Percentiles rank a stretch among this genome's conserved stretches.
phyloP scores from a whole-genome alignment of 2,113 vertebrate species.

The Lucifuga dentata region DNA sequence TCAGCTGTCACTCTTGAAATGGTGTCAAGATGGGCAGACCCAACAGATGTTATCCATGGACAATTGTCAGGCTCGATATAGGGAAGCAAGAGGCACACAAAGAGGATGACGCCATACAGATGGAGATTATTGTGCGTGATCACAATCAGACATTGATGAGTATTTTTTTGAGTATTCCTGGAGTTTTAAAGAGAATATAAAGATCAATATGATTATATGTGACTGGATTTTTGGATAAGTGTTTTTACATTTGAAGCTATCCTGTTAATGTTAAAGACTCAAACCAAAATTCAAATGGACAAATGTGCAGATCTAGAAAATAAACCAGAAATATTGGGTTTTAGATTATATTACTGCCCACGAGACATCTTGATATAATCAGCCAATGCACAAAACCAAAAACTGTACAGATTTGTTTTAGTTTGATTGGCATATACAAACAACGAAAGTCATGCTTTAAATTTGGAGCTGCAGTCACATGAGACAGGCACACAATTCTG shows the following conservation, averaged over 20 bases:
- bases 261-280: neutral
- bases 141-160: neutral
- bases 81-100: neutral
- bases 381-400: too few relatives aligned
- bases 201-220: neutral
- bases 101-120: neutral
- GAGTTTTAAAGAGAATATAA: too few relatives aligned
- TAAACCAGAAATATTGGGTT: too few relatives aligned
- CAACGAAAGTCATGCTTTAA: too few relatives aligned
- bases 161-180: too few relatives aligned
- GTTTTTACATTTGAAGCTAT: too few relatives aligned
- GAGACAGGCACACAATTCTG: too few relatives aligned
- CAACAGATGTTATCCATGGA: slow-evolving; percentile 40
- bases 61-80: slow-evolving; percentile 12
- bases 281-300: neutral
- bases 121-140: neutral
- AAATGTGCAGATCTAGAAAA: too few relatives aligned
- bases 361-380: too few relatives aligned
- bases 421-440: too few relatives aligned
- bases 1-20: slow-evolving; percentile 75
- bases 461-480: too few relatives aligned
- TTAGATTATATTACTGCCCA: too few relatives aligned
- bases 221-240: neutral
- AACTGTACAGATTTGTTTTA: neutral
- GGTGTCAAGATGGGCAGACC: slow-evolving; percentile 61